phyloP scores from a whole-genome alignment of 1,140 invertebrate species.

The Oedothorax gibbosus region DNA sequence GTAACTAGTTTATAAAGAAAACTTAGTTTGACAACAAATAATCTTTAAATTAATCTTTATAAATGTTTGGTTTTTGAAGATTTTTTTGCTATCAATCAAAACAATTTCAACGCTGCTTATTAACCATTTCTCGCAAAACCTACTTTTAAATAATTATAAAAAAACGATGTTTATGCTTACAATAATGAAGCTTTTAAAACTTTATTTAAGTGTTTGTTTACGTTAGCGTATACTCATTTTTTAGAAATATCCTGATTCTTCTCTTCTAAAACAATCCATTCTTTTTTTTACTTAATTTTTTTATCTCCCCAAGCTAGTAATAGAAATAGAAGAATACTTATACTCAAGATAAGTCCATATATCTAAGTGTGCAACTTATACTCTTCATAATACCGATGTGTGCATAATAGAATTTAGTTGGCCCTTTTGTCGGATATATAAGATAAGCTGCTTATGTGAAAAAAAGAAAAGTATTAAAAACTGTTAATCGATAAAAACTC shows the following conservation, averaged over 20 bases:
- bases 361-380: conserved; percentile 51
- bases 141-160: too few species aligned
- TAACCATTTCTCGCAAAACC: too few species aligned
- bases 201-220: conserved; percentile 9
- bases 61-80: too few species aligned
- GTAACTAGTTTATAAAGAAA: too few species aligned
- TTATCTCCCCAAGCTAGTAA: not conserved
- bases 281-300: conserved; percentile 2
- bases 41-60: too few species aligned
- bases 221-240: conserved; percentile 7
- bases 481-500: conserved; percentile 54
- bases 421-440: conserved; percentile 57
- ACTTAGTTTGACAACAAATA: too few species aligned
- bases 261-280: not conserved
- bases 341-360: conserved; percentile 30
- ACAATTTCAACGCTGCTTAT: too few species aligned
- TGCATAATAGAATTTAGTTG: conserved; percentile 60
- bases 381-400: conserved; percentile 40
- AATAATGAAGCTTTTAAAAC: too few species aligned
- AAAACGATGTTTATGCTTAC: too few species aligned
- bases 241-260: conserved; percentile 21
- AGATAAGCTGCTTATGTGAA: conserved; percentile 51
- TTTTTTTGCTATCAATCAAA: too few species aligned
- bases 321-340: conserved; percentile 35
- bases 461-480: conserved; percentile 3